These are phyloP conservation scores for Pogoniulus pusillus DNA, from an alignment of 2,797 vertebrate species.

Conservation along the genomic window DNA sequence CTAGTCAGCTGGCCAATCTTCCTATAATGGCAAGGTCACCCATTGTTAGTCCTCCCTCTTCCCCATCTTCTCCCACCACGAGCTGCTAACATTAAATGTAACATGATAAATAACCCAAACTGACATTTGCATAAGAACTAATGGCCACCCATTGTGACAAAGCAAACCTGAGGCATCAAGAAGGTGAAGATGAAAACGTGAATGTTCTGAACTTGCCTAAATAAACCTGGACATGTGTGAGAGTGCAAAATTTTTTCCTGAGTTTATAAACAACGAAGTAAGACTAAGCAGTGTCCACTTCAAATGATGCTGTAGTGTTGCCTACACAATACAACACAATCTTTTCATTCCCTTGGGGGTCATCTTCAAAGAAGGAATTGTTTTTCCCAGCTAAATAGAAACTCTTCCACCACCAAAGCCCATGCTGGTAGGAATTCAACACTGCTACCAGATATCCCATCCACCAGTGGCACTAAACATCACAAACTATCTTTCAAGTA, in stretches of 20 bases:
- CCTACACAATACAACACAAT: not conserved
- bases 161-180: not conserved
- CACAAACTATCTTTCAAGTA: not conserved
- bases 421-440: not conserved
- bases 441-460: not conserved
- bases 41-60: not conserved
- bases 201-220: not conserved
- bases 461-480: not conserved
- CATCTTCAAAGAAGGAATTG: slow-evolving; percentile 35
- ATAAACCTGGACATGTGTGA: not conserved
- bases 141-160: not conserved
- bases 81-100: not conserved
- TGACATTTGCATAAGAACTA: not conserved
- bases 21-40: fast-evolving
- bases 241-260: not conserved
- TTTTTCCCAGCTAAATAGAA: not conserved
- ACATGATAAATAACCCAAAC: not conserved
- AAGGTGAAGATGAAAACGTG: not conserved
- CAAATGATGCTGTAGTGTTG: slow-evolving; percentile 17
- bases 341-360: not conserved
- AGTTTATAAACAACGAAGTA: not conserved
- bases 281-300: not conserved
- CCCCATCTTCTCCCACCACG: not conserved
- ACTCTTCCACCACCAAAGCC: not conserved
- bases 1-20: not conserved